Base-by-base conservation (phyloP, 2,797 vertebrate genomes). In the Danionella dracula region DNA sequence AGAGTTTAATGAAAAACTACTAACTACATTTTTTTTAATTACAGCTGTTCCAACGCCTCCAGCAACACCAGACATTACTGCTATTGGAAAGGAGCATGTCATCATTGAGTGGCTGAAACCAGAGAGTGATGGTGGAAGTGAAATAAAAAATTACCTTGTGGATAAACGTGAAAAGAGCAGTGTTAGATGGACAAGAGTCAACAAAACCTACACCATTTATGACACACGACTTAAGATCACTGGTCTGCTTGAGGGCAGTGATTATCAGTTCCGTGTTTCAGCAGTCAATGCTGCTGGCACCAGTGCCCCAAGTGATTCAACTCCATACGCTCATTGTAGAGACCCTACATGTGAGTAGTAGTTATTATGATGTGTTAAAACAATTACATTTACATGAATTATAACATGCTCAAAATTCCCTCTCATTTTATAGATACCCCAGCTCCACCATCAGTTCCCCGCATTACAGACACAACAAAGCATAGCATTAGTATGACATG, bases 111-210 rank as follows among this genome's bases (percentile, higher is more conserved):
- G 97, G 97, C 75, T 88, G 2, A 97, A 97, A 78, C 94, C 96
- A 11, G 96, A 99, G 81, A 94, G 89, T 0, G 95, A 99, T 46
- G 97, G 97, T 64, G 96, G 95, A 74, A 96, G 88, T 60, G 96
- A 99, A 76, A 93, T 99, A 76, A 94, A 88, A 67, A 97, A 90
- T 83, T 99, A 94, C 73, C 85, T 99, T 1, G 96, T 99, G 37
- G 97, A 99, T 56, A 99, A 98, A 83, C 92, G 95, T 62, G 97
- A 99, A 81, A 95, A 86, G 79, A 98, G 89, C 85, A 96, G 97
- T 79, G 82, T 90, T 65, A 94, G 96, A 72, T 99, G 96, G 96
- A 99, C 97, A 35, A 88, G 96, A 37, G 95, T 99, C 32, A 99
- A 99, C 81, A 97, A 83, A 87, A 94, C 92, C 42, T 96, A 90